Base-by-base conservation (phyloP, 2,888 invertebrate genomes). In the Chrysomela aeneicollis region DNA sequence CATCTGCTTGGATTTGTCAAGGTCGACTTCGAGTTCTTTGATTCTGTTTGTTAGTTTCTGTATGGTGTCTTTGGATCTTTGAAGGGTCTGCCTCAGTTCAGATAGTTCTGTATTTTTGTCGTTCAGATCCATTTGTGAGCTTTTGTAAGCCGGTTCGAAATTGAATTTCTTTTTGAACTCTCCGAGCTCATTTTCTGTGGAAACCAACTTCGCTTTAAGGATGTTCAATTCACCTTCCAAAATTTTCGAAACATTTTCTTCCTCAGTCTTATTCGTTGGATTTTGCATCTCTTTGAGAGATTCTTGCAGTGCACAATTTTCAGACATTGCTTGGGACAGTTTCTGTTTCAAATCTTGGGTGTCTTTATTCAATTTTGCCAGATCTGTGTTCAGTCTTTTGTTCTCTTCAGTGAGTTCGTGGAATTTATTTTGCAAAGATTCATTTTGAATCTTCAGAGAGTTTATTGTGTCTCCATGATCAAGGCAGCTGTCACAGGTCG, bases 91-190 rank as follows among this genome's bases (percentile, higher is more conserved):
- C 42, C 47, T 32, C 18, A 67, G 19, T 21, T 67, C 50, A 1
- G 51, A 42, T 9, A 66, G 15, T 50, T 62, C 57, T 5, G 46
- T 12, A 9, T 59, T 61, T 53, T 54, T 67, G 17, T 67, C 64
- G 15, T 54, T 57, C 30, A 64, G 54, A 50, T 70, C 67, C 9
- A 51, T 49, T 46, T 70, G 66, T 18, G 64, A 46, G 1, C 51
- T 63, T 59, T 67, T 70, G 49, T 55, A 70, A 2, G 67, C 64
- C 6, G 55, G 1, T 59, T 70, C 67, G 30, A 70, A 70, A 32
- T 66, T 64, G 26, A 70, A 66, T 51, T 66, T 60, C 9, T 61
- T 35, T 49, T 63, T 62, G 22, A 67, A 21, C 32, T 52, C 19
- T 10, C 26, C 15, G 18, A 68, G 42, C 17, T 64, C 60, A 21